A percentile compares a stretch with the other conserved stretches of the same genome.
These are phyloP conservation scores for Anodontia alba DNA, from an alignment of 2,888 invertebrate species.

Conservation along the genomic window DNA sequence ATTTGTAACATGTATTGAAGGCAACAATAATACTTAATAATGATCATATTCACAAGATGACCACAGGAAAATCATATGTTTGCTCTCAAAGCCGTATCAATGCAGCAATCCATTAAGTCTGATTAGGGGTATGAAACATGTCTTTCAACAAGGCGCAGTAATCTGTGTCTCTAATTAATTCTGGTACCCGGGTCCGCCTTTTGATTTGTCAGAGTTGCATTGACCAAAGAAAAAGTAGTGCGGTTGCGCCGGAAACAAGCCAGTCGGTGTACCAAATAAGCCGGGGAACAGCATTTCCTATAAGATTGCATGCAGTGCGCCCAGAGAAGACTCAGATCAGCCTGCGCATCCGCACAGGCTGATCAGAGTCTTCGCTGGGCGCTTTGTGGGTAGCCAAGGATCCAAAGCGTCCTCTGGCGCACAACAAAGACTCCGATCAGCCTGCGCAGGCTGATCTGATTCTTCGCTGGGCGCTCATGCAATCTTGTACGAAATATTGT, in stretches of 20 bases:
- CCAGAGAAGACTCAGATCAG: too few species aligned
- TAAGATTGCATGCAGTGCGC: too few species aligned
- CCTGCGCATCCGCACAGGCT: too few species aligned
- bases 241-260: background rate
- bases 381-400: too few species aligned
- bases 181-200: background rate
- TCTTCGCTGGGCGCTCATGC: too few species aligned
- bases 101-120: background rate
- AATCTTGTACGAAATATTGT: too few species aligned
- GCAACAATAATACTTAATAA: slow-evolving; percentile 51
- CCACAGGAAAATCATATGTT: slow-evolving; percentile 62
- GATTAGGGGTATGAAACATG: slow-evolving; percentile 8
- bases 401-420: too few species aligned
- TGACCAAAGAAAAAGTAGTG: background rate
- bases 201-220: background rate
- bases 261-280: slow-evolving; percentile 3
- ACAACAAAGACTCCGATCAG: too few species aligned
- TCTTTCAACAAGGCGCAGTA: slow-evolving; percentile 6
- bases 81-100: slow-evolving; percentile 31
- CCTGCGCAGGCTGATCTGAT: too few species aligned
- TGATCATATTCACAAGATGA: slow-evolving; percentile 48
- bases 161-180: background rate
- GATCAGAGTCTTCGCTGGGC: too few species aligned
- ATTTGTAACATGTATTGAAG: slow-evolving; percentile 35
- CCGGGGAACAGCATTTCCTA: too few species aligned